These are phyloP conservation scores for Motacilla alba DNA, from an alignment of 2,113 vertebrate genomes.

Conservation along the genomic window DNA sequence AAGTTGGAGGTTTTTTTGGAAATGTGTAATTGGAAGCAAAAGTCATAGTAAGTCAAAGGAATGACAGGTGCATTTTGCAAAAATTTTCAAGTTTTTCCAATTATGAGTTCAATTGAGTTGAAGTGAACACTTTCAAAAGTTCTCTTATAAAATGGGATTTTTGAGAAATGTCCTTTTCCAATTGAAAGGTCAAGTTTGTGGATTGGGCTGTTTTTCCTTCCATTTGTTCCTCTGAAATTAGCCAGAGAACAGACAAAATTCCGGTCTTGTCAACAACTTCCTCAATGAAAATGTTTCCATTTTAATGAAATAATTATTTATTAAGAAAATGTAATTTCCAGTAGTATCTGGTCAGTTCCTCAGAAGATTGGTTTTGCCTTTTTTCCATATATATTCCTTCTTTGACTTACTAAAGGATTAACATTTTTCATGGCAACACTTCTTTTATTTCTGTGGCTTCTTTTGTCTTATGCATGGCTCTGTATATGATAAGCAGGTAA, in stretches of 20 bases:
- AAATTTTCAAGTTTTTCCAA: background rate
- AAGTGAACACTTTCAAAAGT: background rate
- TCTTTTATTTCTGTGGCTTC: background rate
- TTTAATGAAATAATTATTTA: background rate
- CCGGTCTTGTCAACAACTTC: background rate
- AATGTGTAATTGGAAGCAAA: background rate
- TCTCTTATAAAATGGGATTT: background rate
- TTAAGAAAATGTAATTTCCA: background rate
- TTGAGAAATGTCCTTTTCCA: background rate
- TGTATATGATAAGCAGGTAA: background rate
- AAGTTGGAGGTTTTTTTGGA: background rate
- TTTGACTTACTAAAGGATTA: background rate
- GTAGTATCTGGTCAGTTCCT: background rate
- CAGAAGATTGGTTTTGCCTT: background rate
- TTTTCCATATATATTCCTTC: background rate
- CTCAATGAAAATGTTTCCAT: background rate
- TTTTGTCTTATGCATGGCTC: background rate
- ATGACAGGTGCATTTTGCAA: background rate
- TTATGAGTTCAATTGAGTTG: background rate
- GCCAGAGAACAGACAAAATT: background rate
- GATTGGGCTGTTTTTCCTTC: background rate
- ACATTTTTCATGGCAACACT: background rate
- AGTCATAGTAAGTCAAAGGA: background rate
- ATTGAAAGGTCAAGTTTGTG: background rate
- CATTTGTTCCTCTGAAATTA: background rate